These are phyloP conservation scores for Hirtodrosophila confusa DNA, from an alignment of 2,888 invertebrate genomes.

Conservation along the genomic window DNA sequence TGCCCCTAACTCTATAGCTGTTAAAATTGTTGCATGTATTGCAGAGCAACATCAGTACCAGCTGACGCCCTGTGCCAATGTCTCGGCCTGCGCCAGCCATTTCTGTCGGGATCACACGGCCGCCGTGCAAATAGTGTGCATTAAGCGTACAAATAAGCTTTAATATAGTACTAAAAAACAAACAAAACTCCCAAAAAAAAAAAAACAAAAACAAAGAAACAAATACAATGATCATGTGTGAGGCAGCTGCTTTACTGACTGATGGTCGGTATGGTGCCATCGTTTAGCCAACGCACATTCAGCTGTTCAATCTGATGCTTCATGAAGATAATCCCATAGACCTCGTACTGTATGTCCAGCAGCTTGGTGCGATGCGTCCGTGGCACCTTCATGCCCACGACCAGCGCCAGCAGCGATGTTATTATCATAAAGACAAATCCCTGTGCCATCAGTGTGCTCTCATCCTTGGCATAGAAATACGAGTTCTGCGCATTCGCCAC, in stretches of 20 bases:
- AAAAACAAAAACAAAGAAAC: background rate
- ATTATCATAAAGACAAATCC: slow-evolving; percentile 81
- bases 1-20: background rate
- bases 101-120: slow-evolving; percentile 68
- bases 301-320: slow-evolving; percentile 82
- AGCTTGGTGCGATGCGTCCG: slow-evolving; percentile 76
- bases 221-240: background rate
- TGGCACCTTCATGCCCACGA: slow-evolving; percentile 81
- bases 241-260: slow-evolving; percentile 33
- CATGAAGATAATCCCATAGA: slow-evolving; percentile 81
- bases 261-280: slow-evolving; percentile 82
- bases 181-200: slow-evolving; percentile 2
- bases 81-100: slow-evolving; percentile 58
- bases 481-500: slow-evolving; percentile 76
- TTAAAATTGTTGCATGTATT: background rate
- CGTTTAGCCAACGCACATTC: slow-evolving; percentile 80
- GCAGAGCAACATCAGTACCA: slow-evolving; percentile 51
- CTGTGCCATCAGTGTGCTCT: slow-evolving; percentile 80
- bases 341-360: slow-evolving; percentile 80
- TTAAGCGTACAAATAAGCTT: slow-evolving; percentile 46
- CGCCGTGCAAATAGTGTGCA: slow-evolving; percentile 66
- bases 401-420: slow-evolving; percentile 74
- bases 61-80: slow-evolving; percentile 65
- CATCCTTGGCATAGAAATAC: slow-evolving; percentile 79
- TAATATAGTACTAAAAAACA: slow-evolving; percentile 18